These are phyloP conservation scores for Malaclemys terrapin DNA, from an alignment of 2,113 vertebrate genomes.

Conservation along the genomic window DNA sequence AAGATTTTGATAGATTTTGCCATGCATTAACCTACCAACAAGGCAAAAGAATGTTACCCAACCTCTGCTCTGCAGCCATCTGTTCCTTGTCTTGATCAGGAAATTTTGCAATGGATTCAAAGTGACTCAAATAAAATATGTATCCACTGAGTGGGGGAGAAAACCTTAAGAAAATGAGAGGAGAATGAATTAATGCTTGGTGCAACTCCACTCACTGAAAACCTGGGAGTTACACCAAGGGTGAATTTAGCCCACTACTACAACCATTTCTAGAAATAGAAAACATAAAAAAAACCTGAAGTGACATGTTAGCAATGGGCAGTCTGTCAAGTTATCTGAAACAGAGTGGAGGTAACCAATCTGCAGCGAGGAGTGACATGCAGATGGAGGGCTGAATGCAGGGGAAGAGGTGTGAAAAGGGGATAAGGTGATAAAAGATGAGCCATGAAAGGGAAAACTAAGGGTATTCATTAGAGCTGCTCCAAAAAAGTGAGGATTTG, in stretches of 20 bases:
- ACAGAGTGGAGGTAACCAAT: not conserved
- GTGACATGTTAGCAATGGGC: slow-evolving; percentile 8
- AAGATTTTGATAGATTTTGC: not conserved
- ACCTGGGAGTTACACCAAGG: slow-evolving; percentile 13
- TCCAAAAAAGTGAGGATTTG: not conserved
- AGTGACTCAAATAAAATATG: not conserved
- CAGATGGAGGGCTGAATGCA: not conserved
- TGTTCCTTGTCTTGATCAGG: not conserved
- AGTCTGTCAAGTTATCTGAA: not conserved
- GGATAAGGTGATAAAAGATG: not conserved
- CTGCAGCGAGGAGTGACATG: not conserved
- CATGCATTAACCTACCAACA: not conserved
- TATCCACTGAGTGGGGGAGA: not conserved
- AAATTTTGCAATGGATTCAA: not conserved
- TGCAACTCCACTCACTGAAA: not conserved
- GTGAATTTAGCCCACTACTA: not conserved
- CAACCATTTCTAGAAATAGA: slow-evolving; percentile 54
- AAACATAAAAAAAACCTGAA: slow-evolving; percentile 63
- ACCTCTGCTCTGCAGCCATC: not conserved
- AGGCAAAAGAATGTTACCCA: not conserved
- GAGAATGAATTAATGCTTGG: not conserved
- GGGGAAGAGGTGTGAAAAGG: not conserved
- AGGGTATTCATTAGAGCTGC: not conserved
- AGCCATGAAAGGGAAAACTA: not conserved
- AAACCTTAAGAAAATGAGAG: not conserved